Conservation (phyloP, 2,888 invertebrate species). For the Lycocerus yunnanus region DNA sequence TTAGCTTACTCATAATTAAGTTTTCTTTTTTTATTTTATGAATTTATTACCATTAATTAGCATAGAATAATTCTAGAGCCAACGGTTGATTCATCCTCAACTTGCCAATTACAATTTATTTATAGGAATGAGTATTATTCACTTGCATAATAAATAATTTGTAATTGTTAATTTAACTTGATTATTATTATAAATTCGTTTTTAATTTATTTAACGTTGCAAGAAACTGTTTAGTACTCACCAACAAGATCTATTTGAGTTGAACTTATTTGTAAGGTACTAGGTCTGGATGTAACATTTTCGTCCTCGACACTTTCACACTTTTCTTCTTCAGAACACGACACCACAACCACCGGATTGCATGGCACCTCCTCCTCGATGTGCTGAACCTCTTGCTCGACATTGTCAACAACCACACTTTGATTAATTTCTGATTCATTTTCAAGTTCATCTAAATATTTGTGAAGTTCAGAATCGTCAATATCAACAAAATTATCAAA, state of each 20-base stretch:
- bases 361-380: background rate
- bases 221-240: background rate
- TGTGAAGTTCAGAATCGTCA: slow-evolving; percentile 50
- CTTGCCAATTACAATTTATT: too few relatives aligned
- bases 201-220: too few relatives aligned
- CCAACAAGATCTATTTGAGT: slow-evolving; percentile 19
- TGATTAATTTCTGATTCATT: slow-evolving; percentile 35
- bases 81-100: too few relatives aligned
- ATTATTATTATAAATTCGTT: too few relatives aligned
- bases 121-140: too few relatives aligned
- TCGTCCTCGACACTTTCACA: background rate
- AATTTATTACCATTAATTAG: too few relatives aligned
- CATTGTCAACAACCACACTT: background rate
- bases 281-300: slow-evolving; percentile 3
- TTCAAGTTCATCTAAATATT: slow-evolving; percentile 51
- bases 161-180: too few relatives aligned
- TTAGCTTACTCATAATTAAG: too few relatives aligned
- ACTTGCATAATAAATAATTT: too few relatives aligned
- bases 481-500: slow-evolving; percentile 48
- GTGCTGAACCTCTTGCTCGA: background rate
- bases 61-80: too few relatives aligned
- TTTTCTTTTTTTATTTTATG: too few relatives aligned
- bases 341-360: background rate
- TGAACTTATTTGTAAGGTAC: slow-evolving; percentile 10
- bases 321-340: background rate